Evolutionary conservation across 2,113 vertebrate genomes (phyloP), one percentile per base, ranked within the genome.

Genomic region (Pimephales promelas): DNA sequence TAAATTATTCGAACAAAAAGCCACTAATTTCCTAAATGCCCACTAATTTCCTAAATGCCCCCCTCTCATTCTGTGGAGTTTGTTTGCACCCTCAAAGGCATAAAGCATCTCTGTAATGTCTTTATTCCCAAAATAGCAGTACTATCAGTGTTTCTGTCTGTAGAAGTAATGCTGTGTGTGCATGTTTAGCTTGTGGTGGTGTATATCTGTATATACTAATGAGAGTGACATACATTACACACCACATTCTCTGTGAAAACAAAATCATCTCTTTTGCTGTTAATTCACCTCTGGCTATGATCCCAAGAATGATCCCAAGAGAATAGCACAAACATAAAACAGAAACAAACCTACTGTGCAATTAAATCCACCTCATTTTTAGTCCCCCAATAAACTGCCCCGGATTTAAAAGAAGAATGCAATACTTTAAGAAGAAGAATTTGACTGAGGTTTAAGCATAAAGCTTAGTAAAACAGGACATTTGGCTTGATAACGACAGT

Each of bases 281-380:
- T 54, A 82, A 82, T 64, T 76, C 40, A 83, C 83, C 64, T 86
- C 72, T 89, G 83, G 54, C 86, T 77, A 77, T 9, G 8, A 66
- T 45, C 74, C 79, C 75, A 78, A 77, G 72, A 84, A 77, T 9
- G 8, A 66, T 45, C 74, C 79, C 75, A 78, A 77, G 72, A 84
- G 83, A 83, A 47, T 62, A 88, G 22, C 6, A 68, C 14, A 61
- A 83, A 70, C 62, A 70, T 22, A 57, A 70, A 77, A 57, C 59
- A 56, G 82, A 62, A 68, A 57, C 24, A 59, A 11, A 43, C 85
- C 75, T 74, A 52, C 72, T 45, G 64, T 79, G 83, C 3, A 20
- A 72, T 83, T 85, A 70, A 86, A 87, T 81, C 66, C 54, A 79
- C 22, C 77, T 61, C 31, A 31, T 61, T 79, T 66, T 79, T 34